phyloP scores from a whole-genome alignment of 2,888 invertebrate species.

The Hyposoter dolosus region DNA sequence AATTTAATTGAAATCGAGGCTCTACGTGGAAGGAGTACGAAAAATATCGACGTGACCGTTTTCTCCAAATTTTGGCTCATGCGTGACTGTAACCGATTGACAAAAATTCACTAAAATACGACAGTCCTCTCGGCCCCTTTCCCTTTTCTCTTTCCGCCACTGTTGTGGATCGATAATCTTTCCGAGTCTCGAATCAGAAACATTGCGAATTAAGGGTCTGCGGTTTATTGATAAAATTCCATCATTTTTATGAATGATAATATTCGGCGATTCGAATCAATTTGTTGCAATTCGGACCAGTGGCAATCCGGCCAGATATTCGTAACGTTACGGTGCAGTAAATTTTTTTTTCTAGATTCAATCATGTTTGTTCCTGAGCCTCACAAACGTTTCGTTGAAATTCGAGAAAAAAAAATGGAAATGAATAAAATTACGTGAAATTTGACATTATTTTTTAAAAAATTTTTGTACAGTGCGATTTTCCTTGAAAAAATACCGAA shows the following conservation, averaged over 20 bases:
- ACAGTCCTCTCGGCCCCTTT: background rate
- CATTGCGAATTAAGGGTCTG: conserved; percentile 13
- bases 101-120: conserved; percentile 15
- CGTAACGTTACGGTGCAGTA: background rate
- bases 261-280: background rate
- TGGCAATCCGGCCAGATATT: background rate
- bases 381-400: background rate
- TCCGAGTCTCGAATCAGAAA: conserved; percentile 46
- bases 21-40: background rate
- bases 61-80: background rate
- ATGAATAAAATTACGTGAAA: background rate
- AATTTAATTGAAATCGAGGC: background rate
- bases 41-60: background rate
- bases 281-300: background rate
- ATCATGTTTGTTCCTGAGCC: too few species aligned
- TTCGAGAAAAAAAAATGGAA: background rate
- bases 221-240: conserved; percentile 52
- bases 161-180: conserved; percentile 63
- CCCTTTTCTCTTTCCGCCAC: background rate
- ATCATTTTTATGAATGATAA: background rate
- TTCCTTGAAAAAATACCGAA: too few species aligned
- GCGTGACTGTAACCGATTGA: conserved; percentile 3
- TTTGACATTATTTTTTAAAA: background rate
- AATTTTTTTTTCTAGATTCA: background rate
- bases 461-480: too few species aligned